A percentile compares a stretch with the other conserved stretches of the same genome.
Evolutionary conservation across 2,113 vertebrate genomes (phyloP).

Genomic region (Pithys albifrons): DNA sequence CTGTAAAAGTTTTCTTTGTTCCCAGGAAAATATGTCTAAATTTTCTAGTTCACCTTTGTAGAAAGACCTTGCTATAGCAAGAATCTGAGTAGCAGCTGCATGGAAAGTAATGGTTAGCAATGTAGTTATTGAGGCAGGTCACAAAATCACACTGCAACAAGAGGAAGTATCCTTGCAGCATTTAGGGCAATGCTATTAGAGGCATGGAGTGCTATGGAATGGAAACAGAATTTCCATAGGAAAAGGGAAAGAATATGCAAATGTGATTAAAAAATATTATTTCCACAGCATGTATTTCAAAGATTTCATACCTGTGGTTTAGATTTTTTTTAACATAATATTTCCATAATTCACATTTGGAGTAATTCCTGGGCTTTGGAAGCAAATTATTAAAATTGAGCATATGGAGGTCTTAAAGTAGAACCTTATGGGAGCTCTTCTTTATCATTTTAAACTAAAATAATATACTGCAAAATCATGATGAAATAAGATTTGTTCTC

Average conservation of each 20-base stretch:
- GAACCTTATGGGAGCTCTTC: conserved; percentile 74
- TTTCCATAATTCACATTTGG: conserved; percentile 77
- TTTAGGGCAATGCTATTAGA: conserved; percentile 40
- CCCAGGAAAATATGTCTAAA: rapidly evolving
- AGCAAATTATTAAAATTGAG: conserved; percentile 79
- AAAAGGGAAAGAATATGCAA: conserved; percentile 43
- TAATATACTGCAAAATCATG: conserved; percentile 54
- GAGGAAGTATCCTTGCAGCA: conserved; percentile 47
- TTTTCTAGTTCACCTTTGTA: background rate
- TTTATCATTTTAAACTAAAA: conserved; percentile 67
- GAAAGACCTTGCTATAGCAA: rapidly evolving
- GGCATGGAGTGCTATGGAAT: background rate
- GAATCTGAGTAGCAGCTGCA: background rate
- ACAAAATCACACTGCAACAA: background rate
- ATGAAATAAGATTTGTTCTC: conserved; percentile 24
- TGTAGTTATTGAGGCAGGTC: background rate
- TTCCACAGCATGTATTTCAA: conserved; percentile 14
- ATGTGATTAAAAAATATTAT: conserved; percentile 52
- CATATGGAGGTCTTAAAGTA: conserved; percentile 83
- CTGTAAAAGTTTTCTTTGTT: background rate
- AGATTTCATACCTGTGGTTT: conserved; percentile 64
- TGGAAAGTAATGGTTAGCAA: background rate
- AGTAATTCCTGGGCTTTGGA: conserved; percentile 74
- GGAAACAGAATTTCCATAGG: conserved; percentile 23
- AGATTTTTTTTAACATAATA: conserved; percentile 69